These are phyloP conservation scores for Enteromius radiatus DNA, from an alignment of 2,797 vertebrate genomes.

Conservation along the genomic window DNA sequence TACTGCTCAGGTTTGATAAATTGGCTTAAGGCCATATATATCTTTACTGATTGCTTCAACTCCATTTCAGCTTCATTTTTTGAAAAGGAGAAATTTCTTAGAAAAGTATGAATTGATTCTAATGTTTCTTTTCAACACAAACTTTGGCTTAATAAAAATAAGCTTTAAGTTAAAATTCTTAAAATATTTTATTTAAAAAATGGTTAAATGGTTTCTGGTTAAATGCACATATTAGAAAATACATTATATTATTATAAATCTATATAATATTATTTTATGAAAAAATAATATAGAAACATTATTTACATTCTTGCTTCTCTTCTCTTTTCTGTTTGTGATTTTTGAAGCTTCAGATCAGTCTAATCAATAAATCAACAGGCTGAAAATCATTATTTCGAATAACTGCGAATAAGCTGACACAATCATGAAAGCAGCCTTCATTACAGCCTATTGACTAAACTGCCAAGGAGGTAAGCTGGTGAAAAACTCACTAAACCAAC, in stretches of 20 bases:
- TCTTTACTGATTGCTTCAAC: background rate
- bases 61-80: slow-evolving; percentile 7
- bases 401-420: slow-evolving; percentile 73
- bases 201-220: too few relatives aligned
- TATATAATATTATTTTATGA: background rate
- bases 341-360: slow-evolving; percentile 17
- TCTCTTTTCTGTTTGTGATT: slow-evolving; percentile 60
- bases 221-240: background rate
- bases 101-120: background rate
- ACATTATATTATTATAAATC: background rate
- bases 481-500: slow-evolving; percentile 46
- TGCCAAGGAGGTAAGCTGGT: slow-evolving; percentile 45
- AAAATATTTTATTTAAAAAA: background rate
- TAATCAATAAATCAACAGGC: slow-evolving; percentile 66
- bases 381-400: slow-evolving; percentile 72
- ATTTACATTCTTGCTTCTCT: background rate
- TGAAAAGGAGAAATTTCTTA: background rate
- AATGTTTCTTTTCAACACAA: background rate
- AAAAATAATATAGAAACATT: background rate
- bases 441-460: slow-evolving; percentile 73
- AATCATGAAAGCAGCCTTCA: slow-evolving; percentile 76
- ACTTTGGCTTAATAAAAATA: background rate
- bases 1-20: slow-evolving; percentile 17
- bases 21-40: slow-evolving; percentile 16
- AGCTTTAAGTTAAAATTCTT: background rate